A percentile compares a stretch with the other conserved stretches of the same genome.
These are phyloP conservation scores for Battus philenor DNA, from an alignment of 1,140 invertebrate genomes.

Conservation along the genomic window DNA sequence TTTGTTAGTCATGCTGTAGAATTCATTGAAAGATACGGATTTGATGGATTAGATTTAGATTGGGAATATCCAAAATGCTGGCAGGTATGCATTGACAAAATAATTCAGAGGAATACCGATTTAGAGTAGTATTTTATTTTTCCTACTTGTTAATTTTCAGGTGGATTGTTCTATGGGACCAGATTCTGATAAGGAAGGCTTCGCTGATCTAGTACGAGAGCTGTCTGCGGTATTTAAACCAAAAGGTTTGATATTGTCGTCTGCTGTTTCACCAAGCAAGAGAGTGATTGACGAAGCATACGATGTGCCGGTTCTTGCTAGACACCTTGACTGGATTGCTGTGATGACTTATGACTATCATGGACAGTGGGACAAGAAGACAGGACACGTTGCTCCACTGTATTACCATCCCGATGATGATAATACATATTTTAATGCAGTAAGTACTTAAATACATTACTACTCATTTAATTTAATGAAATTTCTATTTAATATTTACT, in stretches of 20 bases:
- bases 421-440: slow-evolving; percentile 82
- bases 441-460: slow-evolving; percentile 53
- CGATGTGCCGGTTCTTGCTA: slow-evolving; percentile 83
- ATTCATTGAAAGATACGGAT: slow-evolving; percentile 89
- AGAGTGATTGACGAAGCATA: slow-evolving; percentile 91
- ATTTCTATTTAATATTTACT: no score
- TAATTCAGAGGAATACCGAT: background rate
- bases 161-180: slow-evolving; percentile 91
- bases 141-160: slow-evolving; percentile 37
- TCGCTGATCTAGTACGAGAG: slow-evolving; percentile 84
- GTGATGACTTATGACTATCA: slow-evolving; percentile 95
- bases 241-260: slow-evolving; percentile 84
- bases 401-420: slow-evolving; percentile 88
- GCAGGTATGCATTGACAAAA: slow-evolving; percentile 77
- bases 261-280: slow-evolving; percentile 92
- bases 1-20: slow-evolving; percentile 86
- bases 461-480: slow-evolving; percentile 11
- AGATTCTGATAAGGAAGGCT: slow-evolving; percentile 87
- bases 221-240: slow-evolving; percentile 84
- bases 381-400: slow-evolving; percentile 90
- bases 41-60: slow-evolving; percentile 91
- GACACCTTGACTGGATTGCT: slow-evolving; percentile 89
- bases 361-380: slow-evolving; percentile 93
- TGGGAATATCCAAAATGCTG: slow-evolving; percentile 95
- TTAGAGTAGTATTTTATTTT: background rate